phyloP scores from a whole-genome alignment of 2,797 vertebrate genomes.

The Neomorphus geoffroyi region DNA sequence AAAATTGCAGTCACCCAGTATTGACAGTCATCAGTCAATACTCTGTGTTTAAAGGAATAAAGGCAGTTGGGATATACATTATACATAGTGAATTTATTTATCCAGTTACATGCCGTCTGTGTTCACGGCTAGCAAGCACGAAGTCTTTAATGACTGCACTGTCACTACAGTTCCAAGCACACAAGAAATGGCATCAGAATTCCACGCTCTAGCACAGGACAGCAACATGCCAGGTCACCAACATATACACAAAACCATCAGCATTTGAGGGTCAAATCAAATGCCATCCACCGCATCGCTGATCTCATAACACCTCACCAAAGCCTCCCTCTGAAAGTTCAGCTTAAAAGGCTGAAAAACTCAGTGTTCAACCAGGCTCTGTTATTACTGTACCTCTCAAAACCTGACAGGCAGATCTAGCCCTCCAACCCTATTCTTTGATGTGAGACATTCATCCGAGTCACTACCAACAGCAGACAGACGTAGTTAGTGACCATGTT shows the following conservation, averaged over 20 bases:
- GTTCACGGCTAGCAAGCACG: accelerated
- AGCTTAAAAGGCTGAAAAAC: not conserved
- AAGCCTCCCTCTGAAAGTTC: not conserved
- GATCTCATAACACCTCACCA: not conserved
- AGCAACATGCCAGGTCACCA: accelerated
- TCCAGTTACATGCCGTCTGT: not conserved
- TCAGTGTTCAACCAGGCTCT: not conserved
- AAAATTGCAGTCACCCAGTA: not conserved
- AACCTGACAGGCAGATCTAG: not conserved
- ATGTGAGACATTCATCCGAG: not conserved
- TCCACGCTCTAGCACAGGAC: not conserved
- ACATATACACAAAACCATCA: not conserved
- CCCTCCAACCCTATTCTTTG: not conserved
- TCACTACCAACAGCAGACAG: not conserved
- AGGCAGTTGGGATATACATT: not conserved
- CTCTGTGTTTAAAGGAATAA: not conserved
- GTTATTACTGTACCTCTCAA: not conserved
- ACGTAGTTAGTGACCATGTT: accelerated
- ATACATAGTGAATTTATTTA: not conserved
- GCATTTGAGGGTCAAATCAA: not conserved
- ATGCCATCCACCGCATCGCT: not conserved
- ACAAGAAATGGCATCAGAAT: not conserved
- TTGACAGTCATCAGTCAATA: not conserved
- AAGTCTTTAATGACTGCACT: not conserved
- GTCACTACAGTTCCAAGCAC: not conserved